A percentile compares a stretch with the other conserved stretches of the same genome.
These are phyloP conservation scores for Myripristis jacobus DNA, from an alignment of 2,797 vertebrate species.

Conservation along the genomic window DNA sequence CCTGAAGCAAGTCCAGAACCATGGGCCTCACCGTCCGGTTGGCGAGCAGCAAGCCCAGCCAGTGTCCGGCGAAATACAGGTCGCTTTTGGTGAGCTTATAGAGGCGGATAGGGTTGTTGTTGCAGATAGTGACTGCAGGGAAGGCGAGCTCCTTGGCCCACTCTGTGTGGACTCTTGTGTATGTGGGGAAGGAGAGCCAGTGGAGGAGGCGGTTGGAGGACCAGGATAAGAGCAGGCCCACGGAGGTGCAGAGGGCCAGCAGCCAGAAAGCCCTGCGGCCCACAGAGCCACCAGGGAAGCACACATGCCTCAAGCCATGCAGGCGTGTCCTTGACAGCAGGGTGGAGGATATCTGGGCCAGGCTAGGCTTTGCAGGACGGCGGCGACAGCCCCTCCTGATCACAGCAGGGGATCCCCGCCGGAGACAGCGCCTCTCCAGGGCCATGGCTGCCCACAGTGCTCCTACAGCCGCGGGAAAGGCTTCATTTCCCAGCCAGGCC, in stretches of 20 bases:
- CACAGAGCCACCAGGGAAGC: conserved; percentile 84
- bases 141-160: conserved; percentile 96
- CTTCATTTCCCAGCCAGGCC: conserved; percentile 86
- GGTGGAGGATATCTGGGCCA: conserved; percentile 72
- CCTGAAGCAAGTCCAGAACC: conserved; percentile 91
- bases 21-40: conserved; percentile 93
- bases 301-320: conserved; percentile 92
- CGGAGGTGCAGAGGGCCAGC: conserved; percentile 91
- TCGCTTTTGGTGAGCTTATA: conserved; percentile 97
- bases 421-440: conserved; percentile 81
- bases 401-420: conserved; percentile 78
- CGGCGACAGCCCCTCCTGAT: conserved; percentile 74
- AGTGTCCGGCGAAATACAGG: conserved; percentile 96
- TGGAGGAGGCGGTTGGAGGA: conserved; percentile 95
- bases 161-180: conserved; percentile 93
- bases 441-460: conserved; percentile 85
- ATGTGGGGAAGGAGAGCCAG: conserved; percentile 95
- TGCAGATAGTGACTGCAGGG: conserved; percentile 97
- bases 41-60: conserved; percentile 93
- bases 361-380: conserved; percentile 52
- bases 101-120: conserved; percentile 97
- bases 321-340: conserved; percentile 88
- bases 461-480: conserved; percentile 79
- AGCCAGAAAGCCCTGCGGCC: conserved; percentile 92
- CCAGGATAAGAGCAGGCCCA: conserved; percentile 94